Evolutionary conservation across 2,113 vertebrate species (phyloP).

Genomic region (Albula glossodonta): DNA sequence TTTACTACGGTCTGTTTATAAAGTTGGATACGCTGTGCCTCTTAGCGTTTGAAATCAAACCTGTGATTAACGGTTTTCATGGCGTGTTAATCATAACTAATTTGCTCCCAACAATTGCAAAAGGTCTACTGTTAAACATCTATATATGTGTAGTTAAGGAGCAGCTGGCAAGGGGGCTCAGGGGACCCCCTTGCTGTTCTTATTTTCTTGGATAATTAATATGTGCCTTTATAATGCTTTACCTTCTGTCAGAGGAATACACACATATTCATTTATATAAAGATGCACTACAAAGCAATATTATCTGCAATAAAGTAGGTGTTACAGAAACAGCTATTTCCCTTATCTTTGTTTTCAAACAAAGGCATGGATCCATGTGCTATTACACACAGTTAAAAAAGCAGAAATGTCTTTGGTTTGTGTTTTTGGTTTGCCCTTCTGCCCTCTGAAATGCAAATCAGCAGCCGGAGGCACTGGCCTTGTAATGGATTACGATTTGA

Average conservation of each 20-base stretch:
- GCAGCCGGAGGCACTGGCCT: not conserved
- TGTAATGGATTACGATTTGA: not conserved
- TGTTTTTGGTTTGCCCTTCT: not conserved
- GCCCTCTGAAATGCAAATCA: not conserved
- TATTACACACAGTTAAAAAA: not conserved
- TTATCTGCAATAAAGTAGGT: not conserved
- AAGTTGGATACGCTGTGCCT: not conserved
- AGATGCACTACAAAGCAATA: not conserved
- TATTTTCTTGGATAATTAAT: constrained; percentile 8
- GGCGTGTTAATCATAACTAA: not conserved
- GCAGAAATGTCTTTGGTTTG: not conserved
- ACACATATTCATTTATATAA: constrained; percentile 2
- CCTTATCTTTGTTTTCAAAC: not conserved
- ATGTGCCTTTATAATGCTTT: not conserved
- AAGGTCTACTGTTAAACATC: not conserved
- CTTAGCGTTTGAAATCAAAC: not conserved
- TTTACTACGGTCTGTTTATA: not conserved
- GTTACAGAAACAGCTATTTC: not conserved
- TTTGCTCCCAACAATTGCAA: not conserved
- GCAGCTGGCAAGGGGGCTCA: not conserved
- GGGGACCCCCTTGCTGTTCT: not conserved
- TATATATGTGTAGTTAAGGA: not conserved
- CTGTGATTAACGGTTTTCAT: not conserved
- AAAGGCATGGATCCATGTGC: not conserved
- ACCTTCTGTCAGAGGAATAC: not conserved